A percentile compares a stretch with the other conserved stretches of the same genome.
These are phyloP conservation scores for Calypte anna DNA, from an alignment of 2,113 vertebrate genomes.

Conservation along the genomic window DNA sequence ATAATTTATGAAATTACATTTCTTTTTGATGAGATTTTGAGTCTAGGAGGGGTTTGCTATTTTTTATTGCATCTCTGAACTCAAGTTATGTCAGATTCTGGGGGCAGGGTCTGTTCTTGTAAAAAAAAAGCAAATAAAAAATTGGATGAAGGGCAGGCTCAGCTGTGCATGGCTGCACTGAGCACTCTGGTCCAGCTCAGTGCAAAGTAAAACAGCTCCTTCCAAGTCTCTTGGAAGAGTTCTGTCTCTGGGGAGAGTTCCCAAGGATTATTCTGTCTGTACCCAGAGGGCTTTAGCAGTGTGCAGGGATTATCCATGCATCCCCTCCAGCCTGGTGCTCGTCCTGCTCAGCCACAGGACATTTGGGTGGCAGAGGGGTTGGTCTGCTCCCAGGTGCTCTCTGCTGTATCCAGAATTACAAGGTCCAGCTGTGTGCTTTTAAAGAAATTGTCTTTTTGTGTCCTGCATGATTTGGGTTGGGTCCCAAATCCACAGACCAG, in stretches of 20 bases:
- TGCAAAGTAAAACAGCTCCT: background rate
- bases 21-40: slow-evolving; percentile 50
- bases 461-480: background rate
- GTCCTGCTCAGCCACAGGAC: background rate
- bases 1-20: slow-evolving; percentile 31
- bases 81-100: background rate
- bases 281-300: background rate
- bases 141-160: background rate
- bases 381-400: background rate
- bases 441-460: background rate
- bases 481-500: background rate
- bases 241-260: background rate
- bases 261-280: background rate
- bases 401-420: background rate
- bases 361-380: background rate
- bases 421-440: background rate
- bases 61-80: background rate
- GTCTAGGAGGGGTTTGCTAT: slow-evolving; percentile 13
- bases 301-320: background rate
- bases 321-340: background rate
- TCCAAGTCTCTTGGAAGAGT: background rate
- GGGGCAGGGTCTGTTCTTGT: background rate
- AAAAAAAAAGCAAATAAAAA: background rate
- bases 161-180: background rate
- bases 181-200: background rate